phyloP scores from a whole-genome alignment of 2,113 vertebrate genomes.

The Triplophysa tibetana region DNA sequence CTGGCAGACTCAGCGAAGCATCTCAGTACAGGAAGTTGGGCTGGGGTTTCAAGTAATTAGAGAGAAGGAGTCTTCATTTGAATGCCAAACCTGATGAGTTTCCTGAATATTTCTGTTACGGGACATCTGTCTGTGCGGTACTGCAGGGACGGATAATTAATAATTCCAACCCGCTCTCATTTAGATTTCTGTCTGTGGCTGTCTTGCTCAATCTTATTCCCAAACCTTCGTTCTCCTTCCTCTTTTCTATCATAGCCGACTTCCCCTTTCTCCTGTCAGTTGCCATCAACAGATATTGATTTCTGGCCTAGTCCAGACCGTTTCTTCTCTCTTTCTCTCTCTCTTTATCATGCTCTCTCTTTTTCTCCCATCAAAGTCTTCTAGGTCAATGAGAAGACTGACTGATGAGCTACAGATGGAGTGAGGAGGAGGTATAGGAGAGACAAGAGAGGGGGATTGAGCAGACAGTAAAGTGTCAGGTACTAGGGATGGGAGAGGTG shows the following conservation, averaged over 20 bases:
- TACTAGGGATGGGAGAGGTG: conserved; percentile 24
- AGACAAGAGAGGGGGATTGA: conserved; percentile 6
- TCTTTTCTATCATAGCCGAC: background rate
- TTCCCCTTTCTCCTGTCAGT: conserved; percentile 6
- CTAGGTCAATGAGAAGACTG: conserved; percentile 56
- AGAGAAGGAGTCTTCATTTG: conserved; percentile 16
- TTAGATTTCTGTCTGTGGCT: conserved; percentile 25
- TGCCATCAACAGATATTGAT: conserved; percentile 35
- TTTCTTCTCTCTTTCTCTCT: conserved; percentile 43
- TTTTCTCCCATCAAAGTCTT: conserved; percentile 58
- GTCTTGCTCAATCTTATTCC: conserved; percentile 3
- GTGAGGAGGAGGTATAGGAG: background rate
- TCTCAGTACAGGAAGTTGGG: conserved; percentile 14
- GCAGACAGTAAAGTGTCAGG: conserved; percentile 41
- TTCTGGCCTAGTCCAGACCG: conserved; percentile 9
- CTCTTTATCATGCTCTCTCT: conserved; percentile 45
- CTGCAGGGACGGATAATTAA: conserved; percentile 34
- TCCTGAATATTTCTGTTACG: conserved; percentile 22
- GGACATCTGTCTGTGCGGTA: conserved; percentile 23
- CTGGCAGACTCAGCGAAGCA: conserved; percentile 23
- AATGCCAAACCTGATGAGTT: conserved; percentile 39
- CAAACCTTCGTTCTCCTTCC: background rate
- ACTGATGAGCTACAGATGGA: conserved; percentile 62
- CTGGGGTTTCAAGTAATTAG: conserved; percentile 26
- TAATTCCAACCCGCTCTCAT: conserved; percentile 30